phyloP scores from a whole-genome alignment of 2,797 vertebrate genomes.

The Potorous gilbertii region DNA sequence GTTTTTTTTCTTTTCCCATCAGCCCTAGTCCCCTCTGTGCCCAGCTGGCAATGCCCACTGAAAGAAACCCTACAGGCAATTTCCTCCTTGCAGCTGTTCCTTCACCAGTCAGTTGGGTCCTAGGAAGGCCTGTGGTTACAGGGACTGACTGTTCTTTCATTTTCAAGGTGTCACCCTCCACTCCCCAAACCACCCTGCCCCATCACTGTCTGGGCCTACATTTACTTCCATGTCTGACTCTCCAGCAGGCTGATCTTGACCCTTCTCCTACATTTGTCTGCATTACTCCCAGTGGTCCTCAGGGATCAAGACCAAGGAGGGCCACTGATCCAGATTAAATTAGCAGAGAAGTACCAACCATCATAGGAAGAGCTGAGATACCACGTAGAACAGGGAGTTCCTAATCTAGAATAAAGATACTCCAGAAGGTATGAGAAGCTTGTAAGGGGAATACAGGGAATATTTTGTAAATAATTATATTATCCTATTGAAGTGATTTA shows the following conservation, averaged over 20 bases:
- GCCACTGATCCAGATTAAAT: neutral
- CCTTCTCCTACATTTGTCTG: neutral
- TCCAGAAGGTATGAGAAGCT: neutral
- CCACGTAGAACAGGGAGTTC: neutral
- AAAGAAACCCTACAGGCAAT: conserved; percentile 2
- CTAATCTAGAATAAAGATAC: neutral
- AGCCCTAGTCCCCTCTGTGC: neutral
- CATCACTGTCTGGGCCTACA: neutral
- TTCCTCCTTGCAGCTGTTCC: conserved; percentile 1
- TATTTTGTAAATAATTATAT: neutral
- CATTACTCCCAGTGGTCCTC: neutral
- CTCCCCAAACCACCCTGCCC: neutral
- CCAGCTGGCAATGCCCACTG: neutral
- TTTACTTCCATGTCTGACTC: neutral
- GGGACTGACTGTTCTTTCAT: neutral
- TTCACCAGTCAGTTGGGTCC: neutral
- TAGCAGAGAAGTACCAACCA: neutral
- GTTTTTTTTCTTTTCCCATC: neutral
- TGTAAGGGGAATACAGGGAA: neutral
- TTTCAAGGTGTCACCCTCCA: neutral
- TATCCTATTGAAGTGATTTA: neutral
- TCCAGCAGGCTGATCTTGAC: neutral
- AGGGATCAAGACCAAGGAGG: neutral
- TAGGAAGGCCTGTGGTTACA: neutral
- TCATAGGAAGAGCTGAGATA: neutral